phyloP scores from a whole-genome alignment of 2,113 vertebrate genomes.

The Pelmatolapia mariae region DNA sequence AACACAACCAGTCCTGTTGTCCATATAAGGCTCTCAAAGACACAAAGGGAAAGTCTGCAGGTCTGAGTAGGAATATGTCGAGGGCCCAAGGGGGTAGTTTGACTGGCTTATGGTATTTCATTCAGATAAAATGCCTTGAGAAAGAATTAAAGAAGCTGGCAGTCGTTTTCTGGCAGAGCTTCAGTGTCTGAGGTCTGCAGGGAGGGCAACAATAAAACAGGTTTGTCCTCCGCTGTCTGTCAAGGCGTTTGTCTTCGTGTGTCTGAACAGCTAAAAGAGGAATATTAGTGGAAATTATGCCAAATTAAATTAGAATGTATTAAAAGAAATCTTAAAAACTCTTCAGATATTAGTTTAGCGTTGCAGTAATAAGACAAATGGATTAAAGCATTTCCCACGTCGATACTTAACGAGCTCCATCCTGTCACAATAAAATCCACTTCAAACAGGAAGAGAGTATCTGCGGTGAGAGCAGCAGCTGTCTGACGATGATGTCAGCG shows the following conservation, averaged over 20 bases:
- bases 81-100: conserved; percentile 27
- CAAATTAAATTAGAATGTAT: neutral
- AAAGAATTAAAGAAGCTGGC: conserved; percentile 31
- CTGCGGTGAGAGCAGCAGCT: neutral
- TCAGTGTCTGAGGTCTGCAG: conserved; percentile 20
- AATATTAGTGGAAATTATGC: neutral
- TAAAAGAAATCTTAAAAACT: neutral
- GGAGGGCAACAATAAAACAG: conserved; percentile 17
- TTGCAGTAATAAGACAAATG: neutral
- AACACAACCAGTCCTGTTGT: neutral
- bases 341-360: neutral
- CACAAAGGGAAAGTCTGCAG: neutral
- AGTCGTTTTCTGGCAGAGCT: conserved; percentile 24
- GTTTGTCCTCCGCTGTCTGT: conserved; percentile 1
- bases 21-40: neutral
- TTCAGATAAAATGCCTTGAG: conserved; percentile 37
- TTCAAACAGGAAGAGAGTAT: neutral
- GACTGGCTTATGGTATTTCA: conserved; percentile 39
- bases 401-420: neutral
- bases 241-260: conserved; percentile 2
- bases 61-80: neutral
- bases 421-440: neutral
- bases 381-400: neutral
- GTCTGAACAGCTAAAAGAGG: neutral
- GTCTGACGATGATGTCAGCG: neutral